Percentiles rank a stretch among this genome's conserved stretches.
Conservation (phyloP, 2,113 vertebrate genomes). For the Carettochelys insculpta region DNA sequence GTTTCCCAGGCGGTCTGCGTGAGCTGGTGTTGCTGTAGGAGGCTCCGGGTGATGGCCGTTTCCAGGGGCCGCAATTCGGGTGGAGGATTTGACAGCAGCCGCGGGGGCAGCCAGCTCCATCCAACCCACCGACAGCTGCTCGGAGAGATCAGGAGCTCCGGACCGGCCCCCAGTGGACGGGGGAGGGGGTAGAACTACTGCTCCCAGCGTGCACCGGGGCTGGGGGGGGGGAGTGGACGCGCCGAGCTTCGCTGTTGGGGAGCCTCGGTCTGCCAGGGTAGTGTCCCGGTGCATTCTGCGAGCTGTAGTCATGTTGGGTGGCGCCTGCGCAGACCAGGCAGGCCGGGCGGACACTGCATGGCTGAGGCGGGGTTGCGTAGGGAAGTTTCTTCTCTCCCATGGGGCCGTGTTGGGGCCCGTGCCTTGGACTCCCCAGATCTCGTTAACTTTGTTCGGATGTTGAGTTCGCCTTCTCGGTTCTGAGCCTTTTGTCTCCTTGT, state of each 20-base stretch:
- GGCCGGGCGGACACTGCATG: accelerated
- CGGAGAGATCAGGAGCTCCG: not conserved
- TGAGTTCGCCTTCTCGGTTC: not conserved
- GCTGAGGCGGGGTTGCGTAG: accelerated
- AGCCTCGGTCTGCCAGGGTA: accelerated
- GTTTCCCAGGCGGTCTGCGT: not conserved
- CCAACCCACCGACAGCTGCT: not conserved
- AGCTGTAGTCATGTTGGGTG: not conserved
- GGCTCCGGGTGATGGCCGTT: not conserved
- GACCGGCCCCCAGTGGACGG: not conserved
- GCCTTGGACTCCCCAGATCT: not conserved
- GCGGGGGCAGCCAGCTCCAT: not conserved
- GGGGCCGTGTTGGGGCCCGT: not conserved
- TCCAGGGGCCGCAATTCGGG: not conserved
- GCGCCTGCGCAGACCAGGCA: no score
- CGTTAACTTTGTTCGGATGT: not conserved
- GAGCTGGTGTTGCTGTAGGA: accelerated
- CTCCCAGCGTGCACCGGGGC: not conserved
- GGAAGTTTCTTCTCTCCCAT: no score
- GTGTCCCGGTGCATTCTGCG: not conserved
- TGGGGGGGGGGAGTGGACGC: no score
- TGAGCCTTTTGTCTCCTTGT: not conserved
- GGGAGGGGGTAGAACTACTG: not conserved
- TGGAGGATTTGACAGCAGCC: not conserved
- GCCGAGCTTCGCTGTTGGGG: no score